Evolutionary conservation across 2,888 invertebrate genomes (phyloP).

Genomic region (Drosophila lutescens): DNA sequence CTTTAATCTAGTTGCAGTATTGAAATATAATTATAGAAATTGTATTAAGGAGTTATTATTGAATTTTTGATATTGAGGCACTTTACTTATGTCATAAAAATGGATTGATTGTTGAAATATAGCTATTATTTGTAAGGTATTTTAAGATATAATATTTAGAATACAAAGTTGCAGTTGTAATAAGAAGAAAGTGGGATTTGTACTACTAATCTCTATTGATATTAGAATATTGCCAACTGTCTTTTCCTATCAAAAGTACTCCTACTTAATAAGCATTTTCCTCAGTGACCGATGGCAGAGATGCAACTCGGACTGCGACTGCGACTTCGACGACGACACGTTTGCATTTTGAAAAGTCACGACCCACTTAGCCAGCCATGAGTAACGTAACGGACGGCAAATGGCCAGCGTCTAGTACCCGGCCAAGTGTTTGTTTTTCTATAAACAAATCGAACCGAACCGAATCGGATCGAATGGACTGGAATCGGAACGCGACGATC

Average conservation of each 20-base stretch:
- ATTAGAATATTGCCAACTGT: too few species aligned
- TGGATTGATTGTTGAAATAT: too few species aligned
- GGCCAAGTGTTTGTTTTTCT: constrained; percentile 74
- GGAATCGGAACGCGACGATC: constrained; percentile 36
- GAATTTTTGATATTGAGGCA: too few species aligned
- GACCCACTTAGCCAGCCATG: constrained; percentile 78
- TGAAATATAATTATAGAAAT: too few species aligned
- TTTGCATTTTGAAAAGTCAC: constrained; percentile 79
- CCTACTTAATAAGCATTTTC: not conserved
- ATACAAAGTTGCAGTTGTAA: too few species aligned
- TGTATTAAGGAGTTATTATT: too few species aligned
- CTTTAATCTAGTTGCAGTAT: not conserved
- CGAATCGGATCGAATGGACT: constrained; percentile 35
- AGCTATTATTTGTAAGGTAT: too few species aligned
- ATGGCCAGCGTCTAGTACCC: constrained; percentile 43
- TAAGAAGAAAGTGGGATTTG: too few species aligned
- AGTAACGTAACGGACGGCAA: constrained; percentile 75
- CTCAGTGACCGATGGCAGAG: constrained; percentile 33
- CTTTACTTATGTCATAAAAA: too few species aligned
- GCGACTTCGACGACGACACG: constrained; percentile 59
- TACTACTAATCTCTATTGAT: too few species aligned
- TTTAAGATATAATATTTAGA: too few species aligned
- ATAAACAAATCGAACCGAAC: constrained; percentile 69
- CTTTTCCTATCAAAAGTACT: too few species aligned
- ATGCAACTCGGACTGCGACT: constrained; percentile 35